Percentiles rank a stretch among this genome's conserved stretches.
Conservation (phyloP, 1,140 invertebrate genomes). For the Cydia pomonella region DNA sequence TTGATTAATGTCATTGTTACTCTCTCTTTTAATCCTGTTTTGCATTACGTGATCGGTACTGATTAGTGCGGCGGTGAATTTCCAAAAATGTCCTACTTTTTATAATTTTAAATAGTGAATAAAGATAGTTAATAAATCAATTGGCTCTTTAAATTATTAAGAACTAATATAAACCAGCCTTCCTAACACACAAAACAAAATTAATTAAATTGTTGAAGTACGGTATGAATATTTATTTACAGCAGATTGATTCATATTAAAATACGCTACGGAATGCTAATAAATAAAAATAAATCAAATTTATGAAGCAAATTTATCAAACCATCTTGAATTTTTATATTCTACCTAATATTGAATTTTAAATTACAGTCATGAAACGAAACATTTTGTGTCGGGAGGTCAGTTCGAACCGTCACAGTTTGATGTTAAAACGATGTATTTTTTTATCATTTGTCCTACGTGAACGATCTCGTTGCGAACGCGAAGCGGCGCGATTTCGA, state of each 20-base stretch:
- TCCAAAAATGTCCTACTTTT: no score
- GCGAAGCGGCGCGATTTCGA: no score
- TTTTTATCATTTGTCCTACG: no score
- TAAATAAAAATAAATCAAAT: conserved; percentile 4
- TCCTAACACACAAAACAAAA: neutral
- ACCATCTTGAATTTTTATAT: neutral
- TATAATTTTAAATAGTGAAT: no score
- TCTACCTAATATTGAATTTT: neutral
- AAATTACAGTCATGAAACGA: neutral
- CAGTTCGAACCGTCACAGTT: no score
- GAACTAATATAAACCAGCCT: neutral
- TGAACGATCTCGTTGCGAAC: no score
- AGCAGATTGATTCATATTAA: neutral
- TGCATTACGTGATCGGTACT: no score
- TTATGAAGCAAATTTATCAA: neutral
- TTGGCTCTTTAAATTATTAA: neutral
- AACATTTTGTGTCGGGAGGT: neutral
- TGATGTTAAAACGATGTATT: no score
- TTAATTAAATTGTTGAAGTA: neutral
- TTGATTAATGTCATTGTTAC: no score
- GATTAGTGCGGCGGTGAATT: no score
- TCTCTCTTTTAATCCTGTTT: no score
- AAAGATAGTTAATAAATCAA: conserved; percentile 7
- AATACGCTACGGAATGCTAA: neutral
- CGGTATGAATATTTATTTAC: neutral